phyloP scores from a whole-genome alignment of 2,113 vertebrate genomes.

The Coryphaenoides rupestris region DNA sequence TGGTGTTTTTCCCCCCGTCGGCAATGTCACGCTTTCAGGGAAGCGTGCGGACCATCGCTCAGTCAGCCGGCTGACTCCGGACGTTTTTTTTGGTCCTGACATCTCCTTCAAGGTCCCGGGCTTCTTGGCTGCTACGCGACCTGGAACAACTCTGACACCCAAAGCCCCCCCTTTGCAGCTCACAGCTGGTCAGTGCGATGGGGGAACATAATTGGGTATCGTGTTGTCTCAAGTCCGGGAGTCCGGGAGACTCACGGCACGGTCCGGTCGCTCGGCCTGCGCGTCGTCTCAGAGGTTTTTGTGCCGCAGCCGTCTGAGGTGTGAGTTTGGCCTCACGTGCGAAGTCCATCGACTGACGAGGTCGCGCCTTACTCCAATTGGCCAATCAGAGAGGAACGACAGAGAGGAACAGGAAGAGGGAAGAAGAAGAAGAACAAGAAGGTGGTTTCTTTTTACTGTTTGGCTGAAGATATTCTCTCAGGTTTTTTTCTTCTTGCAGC shows the following conservation, averaged over 20 bases:
- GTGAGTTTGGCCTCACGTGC: no score
- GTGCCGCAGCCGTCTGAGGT: no score
- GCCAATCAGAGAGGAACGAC: no score
- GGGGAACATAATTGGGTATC: slow-evolving; percentile 67
- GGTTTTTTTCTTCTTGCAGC: slow-evolving; percentile 57
- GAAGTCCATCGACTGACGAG: no score
- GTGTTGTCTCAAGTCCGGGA: slow-evolving; percentile 63
- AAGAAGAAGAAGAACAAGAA: slow-evolving; percentile 39
- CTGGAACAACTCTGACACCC: slow-evolving; percentile 60
- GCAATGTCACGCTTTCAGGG: slow-evolving; percentile 77
- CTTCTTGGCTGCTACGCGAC: slow-evolving; percentile 45
- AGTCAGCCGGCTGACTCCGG: slow-evolving; percentile 66
- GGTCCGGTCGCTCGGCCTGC: no score
- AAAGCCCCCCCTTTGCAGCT: slow-evolving; percentile 48
- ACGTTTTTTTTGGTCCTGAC: slow-evolving; percentile 62
- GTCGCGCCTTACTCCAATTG: no score
- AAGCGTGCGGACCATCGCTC: slow-evolving; percentile 71
- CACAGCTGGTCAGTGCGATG: slow-evolving; percentile 54
- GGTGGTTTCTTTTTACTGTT: slow-evolving; percentile 49
- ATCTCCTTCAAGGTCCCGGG: slow-evolving; percentile 66
- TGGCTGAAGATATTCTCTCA: no score
- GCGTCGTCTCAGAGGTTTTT: no score
- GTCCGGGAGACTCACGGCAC: slow-evolving; percentile 40
- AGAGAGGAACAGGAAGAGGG: slow-evolving; percentile 21
- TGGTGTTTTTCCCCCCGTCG: slow-evolving; percentile 74